Base-by-base conservation (phyloP, 2,888 invertebrate species). In the Marasmarcha lunaedactyla region DNA sequence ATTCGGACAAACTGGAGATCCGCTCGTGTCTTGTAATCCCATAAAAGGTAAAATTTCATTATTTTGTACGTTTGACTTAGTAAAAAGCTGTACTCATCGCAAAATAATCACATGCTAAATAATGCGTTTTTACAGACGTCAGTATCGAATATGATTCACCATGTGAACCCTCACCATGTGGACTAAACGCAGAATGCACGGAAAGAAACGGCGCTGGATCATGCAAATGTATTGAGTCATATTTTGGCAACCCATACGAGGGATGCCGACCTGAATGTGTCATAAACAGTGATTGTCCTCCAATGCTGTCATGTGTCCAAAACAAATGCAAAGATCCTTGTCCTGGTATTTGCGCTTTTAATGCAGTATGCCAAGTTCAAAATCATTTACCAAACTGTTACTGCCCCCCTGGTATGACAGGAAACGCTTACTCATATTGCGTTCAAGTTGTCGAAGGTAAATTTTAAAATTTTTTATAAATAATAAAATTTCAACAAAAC, bases 181-280 rank as follows among this genome's bases (percentile, higher is more conserved):
- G 90, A 35, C 55, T 81, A 30, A 81, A 90, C 54, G 87, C 90
- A 0, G 74, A 86, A 55, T 90, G 90, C 52, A 70, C 79, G 38
- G 83, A 81, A 69, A 74, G 87, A 43, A 90, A 91, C 52, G 85
- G 84, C 10, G 89, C 88, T 53, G 89, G 89, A 1, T 86, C 90
- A 26, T 92, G 92, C 59, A 88, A 87, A 50, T 92, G 92, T 59
- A 59, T 88, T 34, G 85, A 88, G 14, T 79, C 84, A 43, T 89
- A 87, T 53, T 54, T 78, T 37, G 77, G 73, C 34, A 73, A 79
- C 48, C 79, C 78, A 42, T 72, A 76, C 47, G 72, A 83, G 47
- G 92, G 92, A 13, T 94, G 94, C 62, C 85, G 90, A 42, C 92
- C 92, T 1, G 93, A 94, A 71, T 94, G 94, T 65, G 85, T 91